phyloP scores from a whole-genome alignment of 2,113 vertebrate genomes.

The Bettongia penicillata region DNA sequence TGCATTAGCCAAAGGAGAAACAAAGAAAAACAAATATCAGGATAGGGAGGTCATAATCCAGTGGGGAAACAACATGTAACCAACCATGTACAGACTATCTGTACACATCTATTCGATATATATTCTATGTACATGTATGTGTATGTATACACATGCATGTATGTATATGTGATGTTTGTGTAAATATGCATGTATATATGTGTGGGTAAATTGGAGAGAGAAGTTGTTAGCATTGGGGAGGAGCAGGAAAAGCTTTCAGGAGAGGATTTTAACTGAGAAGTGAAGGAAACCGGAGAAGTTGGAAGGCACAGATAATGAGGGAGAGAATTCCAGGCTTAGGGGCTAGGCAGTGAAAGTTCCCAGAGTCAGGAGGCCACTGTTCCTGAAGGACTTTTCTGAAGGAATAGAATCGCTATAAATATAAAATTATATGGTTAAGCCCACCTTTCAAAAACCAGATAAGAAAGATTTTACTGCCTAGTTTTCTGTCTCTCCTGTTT shows the following conservation, averaged over 20 bases:
- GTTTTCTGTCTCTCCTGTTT: neutral
- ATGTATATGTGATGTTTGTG: no score
- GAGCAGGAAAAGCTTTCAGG: neutral
- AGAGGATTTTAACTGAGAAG: neutral
- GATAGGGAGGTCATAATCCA: neutral
- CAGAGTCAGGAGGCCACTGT: neutral
- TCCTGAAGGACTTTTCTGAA: neutral
- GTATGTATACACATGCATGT: no score
- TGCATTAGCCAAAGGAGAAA: neutral
- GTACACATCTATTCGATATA: no score
- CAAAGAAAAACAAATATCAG: neutral
- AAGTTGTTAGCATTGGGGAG: neutral
- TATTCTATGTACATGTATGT: no score
- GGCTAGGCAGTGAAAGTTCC: neutral
- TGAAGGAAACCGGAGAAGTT: neutral
- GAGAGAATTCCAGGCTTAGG: neutral
- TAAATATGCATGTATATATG: no score
- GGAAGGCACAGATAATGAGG: neutral
- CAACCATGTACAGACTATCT: no score
- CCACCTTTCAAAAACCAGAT: no score
- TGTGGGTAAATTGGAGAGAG: neutral
- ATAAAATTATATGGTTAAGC: neutral
- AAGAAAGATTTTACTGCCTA: neutral
- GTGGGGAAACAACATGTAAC: neutral
- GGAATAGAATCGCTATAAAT: neutral